Conservation (phyloP, 2,113 vertebrate species). For the Chloroceryle aenea region DNA sequence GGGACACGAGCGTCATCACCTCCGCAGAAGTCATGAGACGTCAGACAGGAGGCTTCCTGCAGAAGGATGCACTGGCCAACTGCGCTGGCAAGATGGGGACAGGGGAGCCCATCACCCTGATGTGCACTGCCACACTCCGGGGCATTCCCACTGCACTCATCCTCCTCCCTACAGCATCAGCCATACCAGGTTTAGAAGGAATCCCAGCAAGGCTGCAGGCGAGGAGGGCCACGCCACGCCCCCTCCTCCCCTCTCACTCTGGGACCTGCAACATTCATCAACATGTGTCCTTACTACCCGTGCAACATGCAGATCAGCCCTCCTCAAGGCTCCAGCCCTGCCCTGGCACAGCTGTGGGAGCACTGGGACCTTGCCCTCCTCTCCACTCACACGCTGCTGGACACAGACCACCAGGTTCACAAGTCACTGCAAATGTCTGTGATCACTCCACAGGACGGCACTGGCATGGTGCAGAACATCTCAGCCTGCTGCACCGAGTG, state of each 20-base stretch:
- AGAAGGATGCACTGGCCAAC: not conserved
- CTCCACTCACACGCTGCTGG: no score
- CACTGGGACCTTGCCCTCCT: no score
- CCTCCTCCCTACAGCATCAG: not conserved
- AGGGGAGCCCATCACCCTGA: accelerated
- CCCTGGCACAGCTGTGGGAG: no score
- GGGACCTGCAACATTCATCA: not conserved
- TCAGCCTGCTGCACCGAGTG: not conserved
- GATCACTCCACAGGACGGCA: not conserved
- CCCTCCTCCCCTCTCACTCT: no score
- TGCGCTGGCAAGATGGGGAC: not conserved
- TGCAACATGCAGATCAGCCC: not conserved
- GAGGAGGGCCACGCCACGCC: accelerated
- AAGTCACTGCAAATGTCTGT: accelerated
- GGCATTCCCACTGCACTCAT: accelerated
- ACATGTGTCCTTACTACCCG: no score
- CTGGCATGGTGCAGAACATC: not conserved
- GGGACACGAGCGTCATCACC: not conserved
- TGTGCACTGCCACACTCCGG: accelerated
- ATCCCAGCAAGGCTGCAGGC: not conserved
- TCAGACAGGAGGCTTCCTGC: accelerated
- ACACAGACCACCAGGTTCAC: not conserved
- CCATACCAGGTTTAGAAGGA: not conserved
- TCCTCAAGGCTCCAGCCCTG: no score
- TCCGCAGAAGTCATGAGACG: not conserved